Evolutionary conservation across 1,140 invertebrate species (phyloP), one percentile per base, ranked within the genome.

Genomic region (Amyelois transitella): DNA sequence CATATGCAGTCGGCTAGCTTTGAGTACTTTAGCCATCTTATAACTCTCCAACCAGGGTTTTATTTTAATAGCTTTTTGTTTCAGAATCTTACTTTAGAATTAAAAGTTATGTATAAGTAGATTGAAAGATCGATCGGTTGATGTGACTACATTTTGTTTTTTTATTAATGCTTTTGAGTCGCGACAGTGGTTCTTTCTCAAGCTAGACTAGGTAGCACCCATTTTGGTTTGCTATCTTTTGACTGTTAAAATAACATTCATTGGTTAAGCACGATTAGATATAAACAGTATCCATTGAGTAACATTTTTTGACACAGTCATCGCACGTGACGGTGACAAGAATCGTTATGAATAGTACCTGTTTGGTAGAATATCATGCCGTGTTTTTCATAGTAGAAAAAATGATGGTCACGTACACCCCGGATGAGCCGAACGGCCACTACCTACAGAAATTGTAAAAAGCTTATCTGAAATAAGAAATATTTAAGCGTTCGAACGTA

Each of bases 331-430:
- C 67, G 50, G 66, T 62, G 67, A 67, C 70, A 65, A 57, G 64
- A 55, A 62, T 64, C 51, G 57, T 66, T 75, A 49, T 57, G 60
- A 74, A 77, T 70, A 72, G 59, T 76, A 86, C 78, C 79, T 83
- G 77, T 77, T 76, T 72, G 64, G 64, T 54, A 64, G 69, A 80
- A 79, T 80, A 79, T 82, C 60, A 83, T 80, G 77, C 76, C 73
- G 73, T 61, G 64, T 65, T 63, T 64, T 72, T 66, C 62, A 66
- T 58, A 66, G 67, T 69, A 64, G 55, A 82, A 86, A 86, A 81
- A 74, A 70, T 69, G 60, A 79, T 83, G 60, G 74, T 83, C 83
- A 86, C 83, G 83, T 81, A 75, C 62, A 64, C 71, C 74, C 81
- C 5, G 69, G 77, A 72, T 58, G 64, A 70, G 53, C 66, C 61